Evolutionary conservation across 2,797 vertebrate genomes (phyloP), one percentile per base, ranked within the genome.

Genomic region (Pangasius larnaudii): DNA sequence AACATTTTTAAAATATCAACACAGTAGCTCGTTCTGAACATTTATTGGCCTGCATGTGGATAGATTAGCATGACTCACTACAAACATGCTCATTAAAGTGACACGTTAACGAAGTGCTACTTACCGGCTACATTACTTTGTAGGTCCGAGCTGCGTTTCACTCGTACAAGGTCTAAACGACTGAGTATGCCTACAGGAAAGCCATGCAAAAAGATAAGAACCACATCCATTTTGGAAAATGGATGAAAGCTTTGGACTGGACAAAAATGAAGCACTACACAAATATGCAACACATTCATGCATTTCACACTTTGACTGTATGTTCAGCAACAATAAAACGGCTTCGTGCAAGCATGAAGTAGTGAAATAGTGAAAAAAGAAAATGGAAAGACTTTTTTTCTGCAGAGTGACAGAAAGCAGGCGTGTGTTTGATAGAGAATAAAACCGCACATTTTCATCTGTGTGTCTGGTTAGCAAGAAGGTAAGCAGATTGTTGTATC

Each of bases 191-290:
- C 87, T 86, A 51, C 56, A 79, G 14, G 22, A 88, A 88, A 59
- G 16, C 33, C 90, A 90, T 87, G 89, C 87, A 90, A 42, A 78
- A 77, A 71, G 39, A 87, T 33, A 79, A 83, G 84, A 39, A 85
- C 30, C 3, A 67, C 84, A 86, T 89, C 58, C 88, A 89, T 86
- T 86, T 59, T 46, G 42, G 2, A 49, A 86, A 88, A 36, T 88
- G 84, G 84, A 88, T 88, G 84, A 63, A 86, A 63, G 27, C 16
- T 69, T 42, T 53, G 8, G 30, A n/a, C 22, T 69, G 30, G 19
- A 87, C 6, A 24, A 59, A 59, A 51, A 36, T 7, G 2, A 59
- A 75, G 27, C 58, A 42, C 6, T 27, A 80, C 30, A 61, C 56
- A 7, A 61, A n/a, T 42, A 81, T 18, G 16, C 27, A 53, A 53